Evolutionary conservation across 2,797 vertebrate genomes (phyloP).

Genomic region (Rhinophrynus dorsalis): DNA sequence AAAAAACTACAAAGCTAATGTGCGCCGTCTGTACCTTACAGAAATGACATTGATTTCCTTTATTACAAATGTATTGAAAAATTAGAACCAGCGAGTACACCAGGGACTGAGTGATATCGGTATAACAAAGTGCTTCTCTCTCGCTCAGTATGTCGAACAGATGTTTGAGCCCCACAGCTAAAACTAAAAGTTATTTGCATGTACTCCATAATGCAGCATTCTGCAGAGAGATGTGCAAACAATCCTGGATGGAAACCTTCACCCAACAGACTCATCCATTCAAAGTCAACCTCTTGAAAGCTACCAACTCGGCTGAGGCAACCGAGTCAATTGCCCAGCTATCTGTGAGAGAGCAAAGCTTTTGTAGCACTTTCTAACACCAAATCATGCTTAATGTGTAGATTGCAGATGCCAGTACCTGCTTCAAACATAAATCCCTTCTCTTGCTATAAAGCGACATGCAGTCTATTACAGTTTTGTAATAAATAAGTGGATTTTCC

Average conservation of each 20-base stretch:
- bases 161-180: slow-evolving; percentile 43
- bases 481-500: slow-evolving; percentile 41
- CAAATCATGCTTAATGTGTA: slow-evolving; percentile 26
- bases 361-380: not conserved
- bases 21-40: slow-evolving; percentile 36
- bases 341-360: not conserved
- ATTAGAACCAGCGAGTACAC: slow-evolving; percentile 35
- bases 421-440: slow-evolving; percentile 32
- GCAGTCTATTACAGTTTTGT: slow-evolving; percentile 25
- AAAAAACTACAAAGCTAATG: slow-evolving; percentile 10
- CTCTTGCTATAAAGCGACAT: slow-evolving; percentile 29
- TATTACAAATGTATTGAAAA: slow-evolving; percentile 47
- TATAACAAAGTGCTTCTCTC: slow-evolving; percentile 48
- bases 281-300: not conserved
- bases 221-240: slow-evolving; percentile 40
- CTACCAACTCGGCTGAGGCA: not conserved
- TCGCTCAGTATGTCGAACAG: slow-evolving; percentile 42
- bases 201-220: slow-evolving; percentile 36
- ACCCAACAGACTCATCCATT: slow-evolving; percentile 14
- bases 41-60: slow-evolving; percentile 48
- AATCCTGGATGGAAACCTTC: slow-evolving; percentile 16
- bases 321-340: not conserved
- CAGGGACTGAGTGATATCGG: slow-evolving; percentile 37
- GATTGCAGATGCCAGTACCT: slow-evolving; percentile 33
- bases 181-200: slow-evolving; percentile 47